These are phyloP conservation scores for Gavialis gangeticus DNA, from an alignment of 2,113 vertebrate genomes.

Conservation along the genomic window DNA sequence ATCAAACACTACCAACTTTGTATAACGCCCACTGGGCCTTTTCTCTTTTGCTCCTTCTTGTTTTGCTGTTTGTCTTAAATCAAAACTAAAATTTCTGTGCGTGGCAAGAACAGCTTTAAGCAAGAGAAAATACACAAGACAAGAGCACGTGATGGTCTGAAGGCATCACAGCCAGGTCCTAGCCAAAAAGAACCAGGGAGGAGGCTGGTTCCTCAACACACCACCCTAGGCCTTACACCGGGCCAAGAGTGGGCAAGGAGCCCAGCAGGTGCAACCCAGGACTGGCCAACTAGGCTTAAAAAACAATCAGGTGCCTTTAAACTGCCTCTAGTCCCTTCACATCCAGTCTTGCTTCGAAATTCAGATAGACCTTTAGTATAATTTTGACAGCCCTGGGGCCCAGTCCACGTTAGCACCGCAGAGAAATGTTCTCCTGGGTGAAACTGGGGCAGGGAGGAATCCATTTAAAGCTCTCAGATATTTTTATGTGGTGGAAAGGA, in stretches of 20 bases:
- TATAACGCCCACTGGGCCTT: slow-evolving; percentile 1
- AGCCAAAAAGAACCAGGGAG: background rate
- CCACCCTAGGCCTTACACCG: too few relatives aligned
- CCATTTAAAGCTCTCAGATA: background rate
- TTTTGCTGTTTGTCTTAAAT: slow-evolving; percentile 4
- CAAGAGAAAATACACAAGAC: slow-evolving; percentile 40
- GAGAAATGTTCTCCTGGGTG: background rate
- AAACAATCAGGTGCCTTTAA: background rate
- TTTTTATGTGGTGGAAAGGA: background rate
- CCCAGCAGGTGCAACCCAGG: background rate
- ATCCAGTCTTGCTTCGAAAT: background rate
- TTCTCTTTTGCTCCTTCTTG: slow-evolving; percentile 3
- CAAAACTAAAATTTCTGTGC: too few relatives aligned
- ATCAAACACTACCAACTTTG: background rate
- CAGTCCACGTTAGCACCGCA: background rate
- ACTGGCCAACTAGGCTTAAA: background rate
- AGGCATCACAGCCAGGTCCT: background rate
- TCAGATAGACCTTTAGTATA: background rate
- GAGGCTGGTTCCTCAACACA: background rate
- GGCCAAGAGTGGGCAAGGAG: background rate
- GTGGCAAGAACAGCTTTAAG: too few relatives aligned
- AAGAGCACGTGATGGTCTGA: slow-evolving; percentile 1
- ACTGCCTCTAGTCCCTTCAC: background rate
- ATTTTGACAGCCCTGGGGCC: background rate
- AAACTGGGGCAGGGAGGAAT: background rate